Evolutionary conservation across 2,797 vertebrate species (phyloP).

Genomic region (Sparidentex hasta): DNA sequence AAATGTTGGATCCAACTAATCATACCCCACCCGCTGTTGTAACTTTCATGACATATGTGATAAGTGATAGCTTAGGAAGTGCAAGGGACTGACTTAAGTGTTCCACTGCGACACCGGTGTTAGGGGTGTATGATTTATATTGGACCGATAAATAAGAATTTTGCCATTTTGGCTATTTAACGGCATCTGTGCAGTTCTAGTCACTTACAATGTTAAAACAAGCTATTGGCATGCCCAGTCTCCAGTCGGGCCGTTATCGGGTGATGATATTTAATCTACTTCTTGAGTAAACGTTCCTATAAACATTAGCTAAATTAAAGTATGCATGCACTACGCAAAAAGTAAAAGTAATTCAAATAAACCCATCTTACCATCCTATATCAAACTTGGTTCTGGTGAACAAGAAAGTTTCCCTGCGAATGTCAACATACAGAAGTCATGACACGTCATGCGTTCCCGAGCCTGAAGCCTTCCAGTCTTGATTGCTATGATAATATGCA

Average conservation of each 20-base stretch:
- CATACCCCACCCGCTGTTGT: neutral
- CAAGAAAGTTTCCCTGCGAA: constrained; percentile 12
- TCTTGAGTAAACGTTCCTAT: neutral
- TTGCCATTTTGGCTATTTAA: no score
- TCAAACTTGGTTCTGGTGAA: constrained; percentile 22
- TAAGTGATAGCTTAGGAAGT: neutral
- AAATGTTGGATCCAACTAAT: neutral
- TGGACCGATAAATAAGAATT: no score
- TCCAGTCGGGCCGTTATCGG: neutral
- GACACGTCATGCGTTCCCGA: constrained; percentile 14
- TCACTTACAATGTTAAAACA: no score
- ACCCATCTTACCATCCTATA: constrained; percentile 10
- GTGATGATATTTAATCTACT: neutral
- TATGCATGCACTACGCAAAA: neutral
- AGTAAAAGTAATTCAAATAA: constrained; percentile 33
- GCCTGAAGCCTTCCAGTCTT: constrained; percentile 13
- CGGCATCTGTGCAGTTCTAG: no score
- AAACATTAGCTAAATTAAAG: neutral
- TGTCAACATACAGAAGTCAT: constrained; percentile 33
- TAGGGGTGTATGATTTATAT: no score
- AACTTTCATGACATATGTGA: neutral
- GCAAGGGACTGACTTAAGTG: neutral
- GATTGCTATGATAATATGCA: constrained; percentile 42
- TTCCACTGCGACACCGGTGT: neutral
- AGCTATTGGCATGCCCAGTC: no score